Evolutionary conservation across 2,888 invertebrate genomes (phyloP).

Genomic region (Conchocele bisecta): DNA sequence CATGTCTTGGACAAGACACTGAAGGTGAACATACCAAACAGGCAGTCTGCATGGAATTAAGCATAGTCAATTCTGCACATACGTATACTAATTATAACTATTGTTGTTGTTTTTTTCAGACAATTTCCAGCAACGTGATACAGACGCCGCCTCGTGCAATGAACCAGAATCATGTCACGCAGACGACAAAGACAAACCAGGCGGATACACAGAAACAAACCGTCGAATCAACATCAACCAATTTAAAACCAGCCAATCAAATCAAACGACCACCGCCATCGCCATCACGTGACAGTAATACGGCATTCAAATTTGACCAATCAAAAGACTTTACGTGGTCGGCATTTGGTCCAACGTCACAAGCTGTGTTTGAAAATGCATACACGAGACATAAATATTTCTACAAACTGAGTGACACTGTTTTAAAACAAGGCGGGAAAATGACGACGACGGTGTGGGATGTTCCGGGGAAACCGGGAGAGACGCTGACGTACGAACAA

Average conservation of each 20-base stretch:
- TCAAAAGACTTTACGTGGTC: conserved; percentile 68
- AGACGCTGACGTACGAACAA: conserved; percentile 76
- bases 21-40: no score
- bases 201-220: not conserved
- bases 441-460: conserved; percentile 74
- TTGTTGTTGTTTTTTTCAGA: no score
- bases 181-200: conserved; percentile 9
- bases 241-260: conserved; percentile 4
- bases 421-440: conserved; percentile 71
- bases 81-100: no score
- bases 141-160: conserved; percentile 34
- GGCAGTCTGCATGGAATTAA: no score
- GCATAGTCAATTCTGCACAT: no score
- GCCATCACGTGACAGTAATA: conserved; percentile 54
- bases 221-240: not conserved
- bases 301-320: conserved; percentile 45
- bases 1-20: no score
- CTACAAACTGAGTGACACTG: conserved; percentile 69
- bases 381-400: conserved; percentile 71
- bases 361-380: conserved; percentile 67
- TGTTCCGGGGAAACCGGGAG: conserved; percentile 71
- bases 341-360: conserved; percentile 72
- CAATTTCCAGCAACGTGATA: conserved; percentile 25
- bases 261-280: conserved; percentile 50
- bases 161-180: conserved; percentile 42